Evolutionary conservation across 2,113 vertebrate species (phyloP).

Genomic region (Marmota monax): DNA sequence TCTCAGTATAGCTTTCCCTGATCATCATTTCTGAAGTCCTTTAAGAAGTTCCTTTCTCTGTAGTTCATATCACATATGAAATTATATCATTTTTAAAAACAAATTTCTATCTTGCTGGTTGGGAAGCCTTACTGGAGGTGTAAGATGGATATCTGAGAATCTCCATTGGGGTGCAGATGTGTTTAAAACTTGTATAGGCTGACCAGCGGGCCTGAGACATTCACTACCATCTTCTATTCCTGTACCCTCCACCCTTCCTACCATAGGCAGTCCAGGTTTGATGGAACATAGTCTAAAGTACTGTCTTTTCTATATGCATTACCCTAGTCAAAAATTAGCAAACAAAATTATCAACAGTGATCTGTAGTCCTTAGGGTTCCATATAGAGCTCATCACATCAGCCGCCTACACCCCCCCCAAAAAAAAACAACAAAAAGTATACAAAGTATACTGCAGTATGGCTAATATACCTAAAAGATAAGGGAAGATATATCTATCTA

Average conservation of each 20-base stretch:
- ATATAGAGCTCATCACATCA: background rate
- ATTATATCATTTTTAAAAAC: background rate
- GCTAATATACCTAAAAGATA: background rate
- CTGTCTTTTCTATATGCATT: background rate
- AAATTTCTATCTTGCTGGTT: background rate
- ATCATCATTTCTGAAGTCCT: background rate
- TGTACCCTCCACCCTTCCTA: background rate
- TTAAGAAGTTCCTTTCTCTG: background rate
- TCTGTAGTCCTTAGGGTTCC: background rate
- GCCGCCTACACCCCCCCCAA: accelerated
- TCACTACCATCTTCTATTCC: background rate
- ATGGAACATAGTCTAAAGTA: background rate
- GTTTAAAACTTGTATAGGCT: background rate
- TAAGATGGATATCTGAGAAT: background rate
- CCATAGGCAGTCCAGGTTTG: background rate
- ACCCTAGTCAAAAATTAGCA: background rate
- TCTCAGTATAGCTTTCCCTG: background rate
- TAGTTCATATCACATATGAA: background rate
- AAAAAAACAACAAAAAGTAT: background rate
- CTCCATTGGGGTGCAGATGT: background rate
- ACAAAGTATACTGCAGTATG: background rate
- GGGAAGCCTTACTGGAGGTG: background rate
- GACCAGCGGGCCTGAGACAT: background rate
- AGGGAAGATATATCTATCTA: background rate
- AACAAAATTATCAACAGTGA: background rate